Evolutionary conservation across 2,888 invertebrate species (phyloP), one percentile per base, ranked within the genome.

Genomic region (Dicyrtoma fusca): DNA sequence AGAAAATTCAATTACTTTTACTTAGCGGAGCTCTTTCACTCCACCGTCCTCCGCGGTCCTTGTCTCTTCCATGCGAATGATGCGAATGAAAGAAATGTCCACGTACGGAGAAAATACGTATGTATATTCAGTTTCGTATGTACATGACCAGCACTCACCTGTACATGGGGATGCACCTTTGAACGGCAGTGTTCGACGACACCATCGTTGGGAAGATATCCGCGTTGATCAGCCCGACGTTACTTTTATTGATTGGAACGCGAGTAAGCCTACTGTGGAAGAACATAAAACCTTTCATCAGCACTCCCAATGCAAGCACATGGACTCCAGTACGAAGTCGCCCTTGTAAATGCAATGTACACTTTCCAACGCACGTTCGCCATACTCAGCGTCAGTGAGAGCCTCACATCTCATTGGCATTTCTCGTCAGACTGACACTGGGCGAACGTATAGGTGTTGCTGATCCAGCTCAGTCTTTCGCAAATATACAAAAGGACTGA

Each of bases 151-250:
- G 42, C 13, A 59, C 68, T 74, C 74, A 81, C 81, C 81, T 81
- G 77, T 80, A 81, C 79, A 79, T 81, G 26, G 81, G 81, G 70
- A 81, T 81, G 70, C 81, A 81, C 73, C 81, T 73, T 75, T 81
- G 81, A 69, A 81, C 81, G 53, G 79, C 81, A 70, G 81, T 77
- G 71, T 80, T 81, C 61, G 80, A 80, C 25, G 81, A 81, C 45
- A 81, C 80, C 81, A 81, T 81, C 62, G 81, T 81, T 47, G 81
- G 81, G 74, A 77, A 81, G 68, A 81, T 81, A 75, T 81, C 81
- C 57, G 76, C 79, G 76, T 81, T 81, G 61, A 81, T 80, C 74
- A 81, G 74, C 70, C 81, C 81, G 69, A 81, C 81, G 73, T 81
- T 81, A 71, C 79, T 79, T 71, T 81, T 81, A 77, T 79, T 81